Conservation (phyloP, 1,140 invertebrate genomes). For the Trissolcus basalis region DNA sequence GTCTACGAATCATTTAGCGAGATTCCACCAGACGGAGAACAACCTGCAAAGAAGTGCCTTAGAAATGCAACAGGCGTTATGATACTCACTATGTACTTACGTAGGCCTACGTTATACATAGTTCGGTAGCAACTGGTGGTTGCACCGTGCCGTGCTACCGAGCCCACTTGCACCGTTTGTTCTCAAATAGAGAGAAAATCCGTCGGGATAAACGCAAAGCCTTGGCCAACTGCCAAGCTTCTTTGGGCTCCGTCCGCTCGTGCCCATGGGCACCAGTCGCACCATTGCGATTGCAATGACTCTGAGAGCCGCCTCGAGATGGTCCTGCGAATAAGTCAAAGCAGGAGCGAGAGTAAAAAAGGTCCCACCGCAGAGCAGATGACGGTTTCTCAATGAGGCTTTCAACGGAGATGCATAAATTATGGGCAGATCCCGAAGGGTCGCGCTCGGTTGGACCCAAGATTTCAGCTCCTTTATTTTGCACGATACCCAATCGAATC, state of each 20-base stretch:
- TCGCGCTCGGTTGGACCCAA: slow-evolving; percentile 47
- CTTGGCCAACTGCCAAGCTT: slow-evolving; percentile 71
- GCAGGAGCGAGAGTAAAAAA: slow-evolving; percentile 6
- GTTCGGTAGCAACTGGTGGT: slow-evolving; percentile 74
- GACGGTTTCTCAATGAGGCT: slow-evolving; percentile 65
- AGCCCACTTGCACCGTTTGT: slow-evolving; percentile 74
- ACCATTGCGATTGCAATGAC: slow-evolving; percentile 8
- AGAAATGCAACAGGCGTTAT: slow-evolving; percentile 74
- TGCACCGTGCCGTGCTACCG: slow-evolving; percentile 68
- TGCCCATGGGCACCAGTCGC: too few species aligned
- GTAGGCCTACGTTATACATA: slow-evolving; percentile 69
- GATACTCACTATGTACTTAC: slow-evolving; percentile 72
- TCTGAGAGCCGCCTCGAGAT: neutral
- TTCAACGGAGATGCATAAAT: slow-evolving; percentile 69
- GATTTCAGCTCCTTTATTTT: slow-evolving; percentile 31
- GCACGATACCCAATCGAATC: slow-evolving; percentile 26
- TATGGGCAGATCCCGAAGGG: slow-evolving; percentile 67
- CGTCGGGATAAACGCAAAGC: slow-evolving; percentile 69
- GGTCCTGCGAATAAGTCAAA: slow-evolving; percentile 3
- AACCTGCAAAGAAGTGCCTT: slow-evolving; percentile 64
- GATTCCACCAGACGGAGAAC: neutral
- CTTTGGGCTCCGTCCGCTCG: slow-evolving; percentile 24
- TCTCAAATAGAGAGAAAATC: slow-evolving; percentile 76
- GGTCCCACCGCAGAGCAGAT: slow-evolving; percentile 8
- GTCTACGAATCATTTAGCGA: neutral